Base-by-base conservation (phyloP, 2,113 vertebrate species). In the Pachypanchax playfairii region DNA sequence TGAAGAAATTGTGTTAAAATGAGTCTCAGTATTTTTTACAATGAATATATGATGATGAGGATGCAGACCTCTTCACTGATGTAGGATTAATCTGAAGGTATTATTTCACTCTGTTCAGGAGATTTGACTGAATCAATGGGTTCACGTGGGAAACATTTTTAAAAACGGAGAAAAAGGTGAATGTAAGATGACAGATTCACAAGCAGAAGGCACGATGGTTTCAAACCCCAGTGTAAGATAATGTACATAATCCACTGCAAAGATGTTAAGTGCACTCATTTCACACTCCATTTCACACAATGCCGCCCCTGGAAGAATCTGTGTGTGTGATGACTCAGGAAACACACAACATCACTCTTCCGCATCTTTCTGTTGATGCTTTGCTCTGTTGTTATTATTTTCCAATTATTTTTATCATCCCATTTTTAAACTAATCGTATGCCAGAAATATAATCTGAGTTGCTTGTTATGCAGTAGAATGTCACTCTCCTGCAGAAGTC, bases 261-360 rank as follows among this genome's bases (percentile, higher is more conserved):
- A 79, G 85, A 89, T 77, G 80, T 86, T 89, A 91, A 92, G 85
- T 90, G 87, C 86, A 87, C 85, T 91, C 82, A 89, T 91, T 91
- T 91, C 87, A 90, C 88, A 90, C 87, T 89, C 80, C 85, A 91
- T 91, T 92, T 90, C 87, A 87, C 86, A 88, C 74, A 65, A 75
- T 64, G 54, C 78, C 63, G 84, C 83, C 80, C 77, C 49, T 76
- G 74, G 78, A 89, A 73, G 63, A 79, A 71, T 79, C 56, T 65
- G 39, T 57, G 77, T 74, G 70, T 73, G 46, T 48, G 56, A 68
- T 88, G 87, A 84, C 62, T 82, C 82, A 76, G 84, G 81, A 80
- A 78, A 73, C 53, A 55, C 79, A 75, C 72, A 71, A 46, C 75
- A 84, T 77, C 67, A 44, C 63, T 84, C 77, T 52, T 85, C 52